A percentile compares a stretch with the other conserved stretches of the same genome.
Conservation (phyloP, 1,140 invertebrate genomes). For the Aphidius gifuensis region DNA sequence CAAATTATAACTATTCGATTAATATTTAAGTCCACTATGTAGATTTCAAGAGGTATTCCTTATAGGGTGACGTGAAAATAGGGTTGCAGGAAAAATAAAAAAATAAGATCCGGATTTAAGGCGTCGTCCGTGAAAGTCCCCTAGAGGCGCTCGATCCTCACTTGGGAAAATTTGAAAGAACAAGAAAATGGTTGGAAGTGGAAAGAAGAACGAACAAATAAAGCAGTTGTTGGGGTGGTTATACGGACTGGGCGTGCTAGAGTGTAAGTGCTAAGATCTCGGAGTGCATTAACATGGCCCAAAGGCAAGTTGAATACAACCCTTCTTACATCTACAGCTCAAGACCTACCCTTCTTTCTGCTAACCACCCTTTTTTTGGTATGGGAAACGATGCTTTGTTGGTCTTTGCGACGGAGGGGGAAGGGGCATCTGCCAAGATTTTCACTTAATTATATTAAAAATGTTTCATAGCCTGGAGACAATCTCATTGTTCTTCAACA, state of each 20-base stretch:
- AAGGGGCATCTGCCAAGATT: conserved; percentile 45
- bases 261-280: conserved; percentile 58
- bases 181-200: conserved; percentile 47
- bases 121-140: conserved; percentile 54
- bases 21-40: conserved; percentile 44
- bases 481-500: conserved; percentile 1
- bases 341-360: conserved; percentile 26
- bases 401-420: conserved; percentile 1
- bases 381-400: conserved; percentile 4
- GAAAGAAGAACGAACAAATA: conserved; percentile 23
- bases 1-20: conserved; percentile 13
- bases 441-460: conserved; percentile 57
- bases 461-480: conserved; percentile 48
- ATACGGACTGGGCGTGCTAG: conserved; percentile 44
- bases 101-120: conserved; percentile 52
- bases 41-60: conserved; percentile 4
- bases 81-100: conserved; percentile 25
- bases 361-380: neutral
- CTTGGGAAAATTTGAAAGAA: conserved; percentile 51
- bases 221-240: conserved; percentile 22
- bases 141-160: conserved; percentile 37
- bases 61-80: neutral
- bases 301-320: conserved; percentile 54
- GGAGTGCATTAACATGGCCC: conserved; percentile 57
- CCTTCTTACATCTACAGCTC: conserved; percentile 55